Conservation (phyloP, 2,888 invertebrate species). For the Lepidocyrtoides sp. region DNA sequence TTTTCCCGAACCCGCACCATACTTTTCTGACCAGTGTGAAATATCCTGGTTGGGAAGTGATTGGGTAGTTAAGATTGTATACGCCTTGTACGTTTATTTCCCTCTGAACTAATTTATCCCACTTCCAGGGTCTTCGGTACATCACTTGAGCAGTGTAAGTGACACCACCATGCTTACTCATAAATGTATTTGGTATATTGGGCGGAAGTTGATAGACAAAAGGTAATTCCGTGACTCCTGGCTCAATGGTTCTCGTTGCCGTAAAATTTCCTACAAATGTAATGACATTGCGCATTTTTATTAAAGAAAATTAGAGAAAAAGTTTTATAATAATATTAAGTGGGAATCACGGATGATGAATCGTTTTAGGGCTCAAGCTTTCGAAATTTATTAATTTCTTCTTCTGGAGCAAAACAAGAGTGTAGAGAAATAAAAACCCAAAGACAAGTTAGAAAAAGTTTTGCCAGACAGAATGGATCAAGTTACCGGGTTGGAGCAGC, state of each 20-base stretch:
- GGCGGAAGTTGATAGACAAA: conserved; percentile 77
- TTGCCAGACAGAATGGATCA: too few species aligned
- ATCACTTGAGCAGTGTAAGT: conserved; percentile 69
- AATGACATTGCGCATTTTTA: too few species aligned
- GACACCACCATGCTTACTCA: conserved; percentile 75
- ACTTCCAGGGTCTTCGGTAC: conserved; percentile 77
- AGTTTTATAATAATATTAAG: too few species aligned
- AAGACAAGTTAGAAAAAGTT: too few species aligned
- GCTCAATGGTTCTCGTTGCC: conserved; percentile 63
- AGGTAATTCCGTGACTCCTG: conserved; percentile 75
- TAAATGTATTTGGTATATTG: conserved; percentile 67
- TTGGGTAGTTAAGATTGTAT: conserved; percentile 70
- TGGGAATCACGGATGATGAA: too few species aligned
- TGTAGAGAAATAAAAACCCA: too few species aligned
- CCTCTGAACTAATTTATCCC: conserved; percentile 56
- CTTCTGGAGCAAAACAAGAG: too few species aligned
- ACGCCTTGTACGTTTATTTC: conserved; percentile 69
- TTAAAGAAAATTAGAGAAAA: too few species aligned
- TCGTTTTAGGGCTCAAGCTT: too few species aligned
- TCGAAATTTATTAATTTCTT: too few species aligned
- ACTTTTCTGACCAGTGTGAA: conserved; percentile 75
- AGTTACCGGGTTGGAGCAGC: conserved; percentile 62
- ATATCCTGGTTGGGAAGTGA: conserved; percentile 62
- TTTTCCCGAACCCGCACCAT: conserved; percentile 75
- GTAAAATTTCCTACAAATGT: conserved; percentile 55